phyloP scores from a whole-genome alignment of 2,797 vertebrate species.

The Alca torda region DNA sequence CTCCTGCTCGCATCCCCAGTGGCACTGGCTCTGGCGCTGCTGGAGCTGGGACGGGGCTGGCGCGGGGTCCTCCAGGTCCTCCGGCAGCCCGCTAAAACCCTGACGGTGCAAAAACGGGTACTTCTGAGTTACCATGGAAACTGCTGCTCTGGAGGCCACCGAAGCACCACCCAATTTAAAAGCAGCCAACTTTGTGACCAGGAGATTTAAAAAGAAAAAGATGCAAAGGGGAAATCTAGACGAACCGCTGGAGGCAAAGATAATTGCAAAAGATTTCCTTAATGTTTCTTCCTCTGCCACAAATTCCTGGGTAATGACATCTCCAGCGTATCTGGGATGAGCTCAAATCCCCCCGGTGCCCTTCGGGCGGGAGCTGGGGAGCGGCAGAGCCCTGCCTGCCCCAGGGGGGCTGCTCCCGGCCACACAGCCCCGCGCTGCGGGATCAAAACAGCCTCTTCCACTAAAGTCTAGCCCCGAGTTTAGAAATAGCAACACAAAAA shows the following conservation, averaged over 20 bases:
- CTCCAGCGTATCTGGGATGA: fast-evolving
- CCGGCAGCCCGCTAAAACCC: not conserved
- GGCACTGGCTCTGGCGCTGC: fast-evolving
- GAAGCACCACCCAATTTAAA: not conserved
- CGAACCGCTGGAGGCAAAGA: not conserved
- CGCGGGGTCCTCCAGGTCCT: not conserved
- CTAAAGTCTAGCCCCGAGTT: not conserved
- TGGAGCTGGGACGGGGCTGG: not conserved
- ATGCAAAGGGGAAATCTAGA: not conserved
- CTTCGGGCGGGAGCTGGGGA: not conserved
- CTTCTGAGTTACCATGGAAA: not conserved
- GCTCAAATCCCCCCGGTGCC: not conserved
- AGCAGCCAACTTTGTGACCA: not conserved
- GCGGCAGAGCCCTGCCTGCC: not conserved
- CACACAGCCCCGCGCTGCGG: fast-evolving
- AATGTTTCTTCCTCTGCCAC: not conserved
- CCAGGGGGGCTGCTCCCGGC: not conserved
- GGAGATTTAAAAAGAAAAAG: not conserved
- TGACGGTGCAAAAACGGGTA: not conserved
- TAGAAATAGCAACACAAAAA: not conserved
- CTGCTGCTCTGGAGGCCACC: not conserved
- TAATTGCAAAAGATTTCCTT: not conserved
- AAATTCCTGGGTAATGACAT: not conserved
- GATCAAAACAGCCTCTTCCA: fast-evolving
- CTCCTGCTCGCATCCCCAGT: not conserved